A percentile compares a stretch with the other conserved stretches of the same genome.
Conservation (phyloP, 2,113 vertebrate species). For the Melospiza georgiana region DNA sequence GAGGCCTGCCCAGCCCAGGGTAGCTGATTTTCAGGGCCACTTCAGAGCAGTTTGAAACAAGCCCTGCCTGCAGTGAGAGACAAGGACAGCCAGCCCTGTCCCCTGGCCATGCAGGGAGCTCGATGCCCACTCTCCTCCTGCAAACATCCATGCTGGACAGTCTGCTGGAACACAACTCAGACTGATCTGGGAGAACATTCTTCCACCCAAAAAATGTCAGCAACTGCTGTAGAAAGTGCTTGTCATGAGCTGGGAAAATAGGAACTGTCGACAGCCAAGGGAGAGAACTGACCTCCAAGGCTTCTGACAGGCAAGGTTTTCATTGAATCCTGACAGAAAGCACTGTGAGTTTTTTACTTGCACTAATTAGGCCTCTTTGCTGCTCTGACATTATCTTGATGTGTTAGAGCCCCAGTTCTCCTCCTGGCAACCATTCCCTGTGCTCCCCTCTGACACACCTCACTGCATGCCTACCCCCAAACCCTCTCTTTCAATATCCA, state of each 20-base stretch:
- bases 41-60: neutral
- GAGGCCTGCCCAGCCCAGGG: neutral
- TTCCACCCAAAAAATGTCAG: neutral
- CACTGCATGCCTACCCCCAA: neutral
- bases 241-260: neutral
- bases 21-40: neutral
- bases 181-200: neutral
- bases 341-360: neutral
- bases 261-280: neutral
- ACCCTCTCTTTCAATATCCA: neutral
- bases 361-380: neutral
- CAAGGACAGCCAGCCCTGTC: accelerated
- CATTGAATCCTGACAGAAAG: neutral
- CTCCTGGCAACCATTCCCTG: neutral
- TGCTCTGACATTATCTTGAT: neutral
- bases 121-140: neutral
- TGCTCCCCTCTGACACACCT: neutral
- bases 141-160: neutral
- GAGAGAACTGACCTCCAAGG: neutral
- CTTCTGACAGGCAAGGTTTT: neutral
- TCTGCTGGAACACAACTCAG: neutral
- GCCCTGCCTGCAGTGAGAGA: neutral
- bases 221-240: neutral
- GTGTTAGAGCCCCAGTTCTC: neutral
- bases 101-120: neutral